Percentiles rank a stretch among this genome's conserved stretches.
phyloP scores from a whole-genome alignment of 2,888 invertebrate genomes.

The Acanthosoma haemorrhoidale region DNA sequence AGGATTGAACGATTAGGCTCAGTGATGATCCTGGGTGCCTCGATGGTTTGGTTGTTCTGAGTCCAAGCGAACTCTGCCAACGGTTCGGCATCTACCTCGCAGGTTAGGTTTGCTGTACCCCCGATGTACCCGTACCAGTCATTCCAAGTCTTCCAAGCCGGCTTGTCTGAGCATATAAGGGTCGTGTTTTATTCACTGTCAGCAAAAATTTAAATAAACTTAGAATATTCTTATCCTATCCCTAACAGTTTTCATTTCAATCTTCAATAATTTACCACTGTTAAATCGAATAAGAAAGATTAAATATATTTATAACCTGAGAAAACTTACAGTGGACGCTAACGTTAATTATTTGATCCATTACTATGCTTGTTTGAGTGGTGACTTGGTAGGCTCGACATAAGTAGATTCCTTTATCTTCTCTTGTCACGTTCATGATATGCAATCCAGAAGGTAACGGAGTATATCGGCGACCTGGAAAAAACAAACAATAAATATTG shows the following conservation, averaged over 20 bases:
- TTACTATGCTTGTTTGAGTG: slow-evolving; percentile 48
- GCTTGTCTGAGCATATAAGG: slow-evolving; percentile 35
- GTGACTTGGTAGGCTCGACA: slow-evolving; percentile 54
- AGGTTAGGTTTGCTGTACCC: slow-evolving; percentile 55
- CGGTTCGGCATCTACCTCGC: slow-evolving; percentile 54
- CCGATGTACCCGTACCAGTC: slow-evolving; percentile 50
- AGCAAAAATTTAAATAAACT: background rate
- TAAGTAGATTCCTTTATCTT: slow-evolving; percentile 55
- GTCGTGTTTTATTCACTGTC: background rate
- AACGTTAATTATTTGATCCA: slow-evolving; percentile 48
- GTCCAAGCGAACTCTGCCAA: slow-evolving; percentile 54
- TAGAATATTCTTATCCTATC: background rate
- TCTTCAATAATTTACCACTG: background rate
- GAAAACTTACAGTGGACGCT: slow-evolving; percentile 57
- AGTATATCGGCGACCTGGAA: slow-evolving; percentile 46
- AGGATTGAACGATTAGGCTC: slow-evolving; percentile 41
- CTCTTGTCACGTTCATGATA: slow-evolving; percentile 53
- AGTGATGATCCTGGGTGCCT: slow-evolving; percentile 39
- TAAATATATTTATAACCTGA: background rate
- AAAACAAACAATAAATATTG: background rate
- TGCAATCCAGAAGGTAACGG: slow-evolving; percentile 54
- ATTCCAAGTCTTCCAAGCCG: slow-evolving; percentile 37
- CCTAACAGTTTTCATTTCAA: background rate
- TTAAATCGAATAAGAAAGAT: background rate
- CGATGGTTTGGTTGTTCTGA: slow-evolving; percentile 42